Evolutionary conservation across 2,888 invertebrate genomes (phyloP).

Genomic region (Clostera curtula): DNA sequence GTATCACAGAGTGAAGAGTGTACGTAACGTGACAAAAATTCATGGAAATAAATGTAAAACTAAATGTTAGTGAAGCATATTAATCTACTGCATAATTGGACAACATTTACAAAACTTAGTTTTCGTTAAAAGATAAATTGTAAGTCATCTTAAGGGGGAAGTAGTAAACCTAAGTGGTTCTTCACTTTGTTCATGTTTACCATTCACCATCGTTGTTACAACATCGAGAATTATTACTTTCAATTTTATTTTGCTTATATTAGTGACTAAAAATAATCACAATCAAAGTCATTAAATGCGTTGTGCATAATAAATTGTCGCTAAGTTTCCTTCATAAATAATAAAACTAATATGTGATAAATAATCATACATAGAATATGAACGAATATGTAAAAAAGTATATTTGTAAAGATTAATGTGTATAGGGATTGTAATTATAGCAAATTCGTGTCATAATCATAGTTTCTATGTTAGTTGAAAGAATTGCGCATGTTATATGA

Average conservation of each 20-base stretch:
- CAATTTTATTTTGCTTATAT: constrained; percentile 4
- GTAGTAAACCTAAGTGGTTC: too few relatives aligned
- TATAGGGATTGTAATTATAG: constrained; percentile 49
- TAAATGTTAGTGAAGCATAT: too few relatives aligned
- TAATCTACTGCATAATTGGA: too few relatives aligned
- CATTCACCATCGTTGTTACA: too few relatives aligned
- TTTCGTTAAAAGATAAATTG: too few relatives aligned
- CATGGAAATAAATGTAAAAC: too few relatives aligned
- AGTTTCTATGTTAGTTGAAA: constrained; percentile 20
- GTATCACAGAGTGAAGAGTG: too few relatives aligned
- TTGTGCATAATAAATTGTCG: constrained; percentile 48
- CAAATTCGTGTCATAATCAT: constrained; percentile 43
- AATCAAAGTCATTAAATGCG: constrained; percentile 61
- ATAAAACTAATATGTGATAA: constrained; percentile 57
- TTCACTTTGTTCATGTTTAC: too few relatives aligned
- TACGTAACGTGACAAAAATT: too few relatives aligned
- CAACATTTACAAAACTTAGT: too few relatives aligned
- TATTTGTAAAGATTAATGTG: constrained; percentile 33
- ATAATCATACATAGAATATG: constrained; percentile 42
- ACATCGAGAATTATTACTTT: too few relatives aligned
- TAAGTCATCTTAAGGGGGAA: too few relatives aligned
- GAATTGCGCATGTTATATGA: constrained; percentile 14
- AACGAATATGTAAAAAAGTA: constrained; percentile 39
- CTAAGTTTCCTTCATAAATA: constrained; percentile 29
- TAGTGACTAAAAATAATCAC: constrained; percentile 28